Evolutionary conservation across 2,888 invertebrate species (phyloP).

Genomic region (Leptopilina myrica): DNA sequence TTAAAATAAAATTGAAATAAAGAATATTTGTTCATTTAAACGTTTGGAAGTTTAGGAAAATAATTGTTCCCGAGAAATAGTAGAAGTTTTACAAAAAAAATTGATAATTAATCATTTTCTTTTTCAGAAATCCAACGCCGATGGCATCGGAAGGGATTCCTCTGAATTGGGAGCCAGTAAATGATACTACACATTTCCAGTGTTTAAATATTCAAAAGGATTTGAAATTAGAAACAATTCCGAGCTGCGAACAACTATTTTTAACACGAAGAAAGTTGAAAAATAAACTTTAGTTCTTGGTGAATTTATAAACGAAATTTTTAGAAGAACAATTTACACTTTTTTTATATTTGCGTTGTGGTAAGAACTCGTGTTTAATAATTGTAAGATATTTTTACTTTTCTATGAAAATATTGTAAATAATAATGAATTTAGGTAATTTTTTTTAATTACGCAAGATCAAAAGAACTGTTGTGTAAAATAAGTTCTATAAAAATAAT

Average conservation of each 20-base stretch:
- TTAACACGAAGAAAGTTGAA: constrained; percentile 50
- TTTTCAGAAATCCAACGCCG: constrained; percentile 68
- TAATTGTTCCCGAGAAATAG: no score
- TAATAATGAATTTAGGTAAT: no score
- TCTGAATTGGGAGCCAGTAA: constrained; percentile 65
- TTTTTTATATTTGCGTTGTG: no score
- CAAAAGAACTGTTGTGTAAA: no score
- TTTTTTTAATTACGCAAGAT: no score
- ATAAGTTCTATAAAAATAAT: no score
- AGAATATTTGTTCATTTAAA: neutral
- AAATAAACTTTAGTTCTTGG: constrained; percentile 54
- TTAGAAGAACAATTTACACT: no score
- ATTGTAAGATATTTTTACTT: no score
- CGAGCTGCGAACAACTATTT: constrained; percentile 49
- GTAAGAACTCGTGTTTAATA: no score
- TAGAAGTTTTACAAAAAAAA: neutral
- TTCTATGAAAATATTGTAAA: no score
- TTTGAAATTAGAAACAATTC: constrained; percentile 58
- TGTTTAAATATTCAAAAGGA: constrained; percentile 64
- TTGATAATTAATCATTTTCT: neutral
- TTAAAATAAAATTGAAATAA: no score
- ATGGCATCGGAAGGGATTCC: constrained; percentile 57
- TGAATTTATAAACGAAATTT: neutral
- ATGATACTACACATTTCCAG: constrained; percentile 51
- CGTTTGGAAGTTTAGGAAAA: neutral